Conservation (phyloP, 2,113 vertebrate genomes). For the Chaetura pelagica region DNA sequence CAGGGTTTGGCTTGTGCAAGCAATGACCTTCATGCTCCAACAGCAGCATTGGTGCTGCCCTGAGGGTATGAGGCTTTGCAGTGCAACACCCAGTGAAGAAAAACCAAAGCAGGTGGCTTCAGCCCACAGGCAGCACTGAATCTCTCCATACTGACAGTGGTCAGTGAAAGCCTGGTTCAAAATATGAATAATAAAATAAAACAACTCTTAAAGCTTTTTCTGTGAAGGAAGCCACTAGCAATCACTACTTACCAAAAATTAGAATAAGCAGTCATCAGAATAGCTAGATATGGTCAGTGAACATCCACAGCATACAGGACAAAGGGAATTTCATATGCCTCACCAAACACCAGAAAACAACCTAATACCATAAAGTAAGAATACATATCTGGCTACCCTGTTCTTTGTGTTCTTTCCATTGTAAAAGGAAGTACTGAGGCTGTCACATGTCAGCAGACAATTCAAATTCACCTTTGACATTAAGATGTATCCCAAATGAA, state of each 20-base stretch:
- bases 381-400: not conserved
- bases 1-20: not conserved
- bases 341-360: not conserved
- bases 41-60: accelerated
- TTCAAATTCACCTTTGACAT: not conserved
- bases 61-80: not conserved
- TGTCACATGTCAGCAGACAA: not conserved
- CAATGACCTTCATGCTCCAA: not conserved
- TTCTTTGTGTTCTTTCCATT: not conserved
- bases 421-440: not conserved
- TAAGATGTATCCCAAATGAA: not conserved
- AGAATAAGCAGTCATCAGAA: not conserved
- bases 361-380: not conserved
- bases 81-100: not conserved
- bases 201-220: not conserved
- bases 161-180: not conserved
- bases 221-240: not conserved
- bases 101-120: not conserved
- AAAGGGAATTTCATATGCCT: not conserved
- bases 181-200: not conserved
- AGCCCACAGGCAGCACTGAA: not conserved
- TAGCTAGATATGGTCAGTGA: not conserved
- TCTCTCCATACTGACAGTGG: not conserved
- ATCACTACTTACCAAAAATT: not conserved
- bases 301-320: not conserved